Evolutionary conservation across 2,888 invertebrate genomes (phyloP).

Genomic region (Mesopsocus fuscifrons): DNA sequence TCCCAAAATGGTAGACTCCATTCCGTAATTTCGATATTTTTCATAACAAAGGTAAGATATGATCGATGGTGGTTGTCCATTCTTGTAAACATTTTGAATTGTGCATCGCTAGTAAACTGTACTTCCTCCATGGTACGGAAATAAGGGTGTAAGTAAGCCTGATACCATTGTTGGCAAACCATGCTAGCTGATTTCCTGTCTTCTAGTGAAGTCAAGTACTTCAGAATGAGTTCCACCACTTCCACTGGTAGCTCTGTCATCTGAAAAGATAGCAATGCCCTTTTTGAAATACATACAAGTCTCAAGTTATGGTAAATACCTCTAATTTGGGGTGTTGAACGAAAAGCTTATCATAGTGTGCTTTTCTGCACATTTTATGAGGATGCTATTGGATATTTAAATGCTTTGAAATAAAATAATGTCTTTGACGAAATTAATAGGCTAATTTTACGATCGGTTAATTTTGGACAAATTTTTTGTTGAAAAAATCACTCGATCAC

Average conservation of each 20-base stretch:
- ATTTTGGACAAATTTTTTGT: too few species aligned
- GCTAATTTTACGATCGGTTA: too few species aligned
- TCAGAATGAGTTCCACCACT: neutral
- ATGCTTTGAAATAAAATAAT: too few species aligned
- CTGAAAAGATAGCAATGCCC: too few species aligned
- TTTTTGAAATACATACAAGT: too few species aligned
- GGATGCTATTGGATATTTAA: too few species aligned
- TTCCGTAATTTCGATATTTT: slow-evolving; percentile 33
- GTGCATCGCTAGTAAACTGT: slow-evolving; percentile 27
- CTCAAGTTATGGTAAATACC: too few species aligned
- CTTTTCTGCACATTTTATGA: too few species aligned
- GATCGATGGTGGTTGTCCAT: slow-evolving; percentile 27
- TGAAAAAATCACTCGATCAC: too few species aligned
- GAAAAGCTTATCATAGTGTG: too few species aligned
- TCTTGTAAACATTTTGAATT: slow-evolving; percentile 23
- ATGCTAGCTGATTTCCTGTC: slow-evolving; percentile 45
- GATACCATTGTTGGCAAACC: slow-evolving; percentile 44
- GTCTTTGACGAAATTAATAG: too few species aligned
- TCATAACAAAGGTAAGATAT: slow-evolving; percentile 32
- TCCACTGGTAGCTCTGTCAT: slow-evolving; percentile 5
- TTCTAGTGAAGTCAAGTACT: neutral
- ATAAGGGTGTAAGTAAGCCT: slow-evolving; percentile 40
- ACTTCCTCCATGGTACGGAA: slow-evolving; percentile 34
- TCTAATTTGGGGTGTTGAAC: too few species aligned
- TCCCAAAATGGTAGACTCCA: slow-evolving; percentile 35